Evolutionary conservation across 2,888 invertebrate species (phyloP).

Genomic region (Acleris emargana): DNA sequence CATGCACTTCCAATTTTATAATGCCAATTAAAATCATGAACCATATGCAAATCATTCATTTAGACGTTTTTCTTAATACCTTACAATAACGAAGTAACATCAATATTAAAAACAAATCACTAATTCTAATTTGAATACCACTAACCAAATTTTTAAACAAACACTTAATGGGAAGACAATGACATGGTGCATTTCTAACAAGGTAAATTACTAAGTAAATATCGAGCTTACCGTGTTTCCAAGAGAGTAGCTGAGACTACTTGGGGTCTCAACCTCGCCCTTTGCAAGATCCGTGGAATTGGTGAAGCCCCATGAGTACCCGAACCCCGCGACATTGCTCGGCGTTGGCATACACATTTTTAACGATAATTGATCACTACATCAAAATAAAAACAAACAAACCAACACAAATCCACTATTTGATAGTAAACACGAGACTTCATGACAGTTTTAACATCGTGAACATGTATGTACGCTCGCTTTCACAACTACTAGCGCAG

Average conservation of each 20-base stretch:
- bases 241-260: constrained; percentile 78
- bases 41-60: too few species aligned
- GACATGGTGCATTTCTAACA: not conserved
- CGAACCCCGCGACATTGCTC: constrained; percentile 80
- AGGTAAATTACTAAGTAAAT: not conserved
- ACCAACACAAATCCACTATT: constrained; percentile 74
- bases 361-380: constrained; percentile 56
- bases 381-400: constrained; percentile 63
- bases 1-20: too few species aligned
- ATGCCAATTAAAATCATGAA: too few species aligned
- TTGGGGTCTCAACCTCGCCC: constrained; percentile 78
- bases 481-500: constrained; percentile 79
- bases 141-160: not conserved
- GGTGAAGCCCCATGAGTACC: constrained; percentile 81
- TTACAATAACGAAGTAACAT: too few species aligned
- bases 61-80: too few species aligned
- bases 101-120: too few species aligned
- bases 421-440: constrained; percentile 78
- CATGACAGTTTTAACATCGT: constrained; percentile 81
- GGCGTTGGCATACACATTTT: constrained; percentile 84
- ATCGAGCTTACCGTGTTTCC: constrained; percentile 72
- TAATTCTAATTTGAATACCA: not conserved
- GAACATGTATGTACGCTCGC: constrained; percentile 79
- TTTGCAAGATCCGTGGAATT: constrained; percentile 78
- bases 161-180: not conserved